Base-by-base conservation (phyloP, 1,140 invertebrate genomes). In the Macrocentrus cingulum region DNA sequence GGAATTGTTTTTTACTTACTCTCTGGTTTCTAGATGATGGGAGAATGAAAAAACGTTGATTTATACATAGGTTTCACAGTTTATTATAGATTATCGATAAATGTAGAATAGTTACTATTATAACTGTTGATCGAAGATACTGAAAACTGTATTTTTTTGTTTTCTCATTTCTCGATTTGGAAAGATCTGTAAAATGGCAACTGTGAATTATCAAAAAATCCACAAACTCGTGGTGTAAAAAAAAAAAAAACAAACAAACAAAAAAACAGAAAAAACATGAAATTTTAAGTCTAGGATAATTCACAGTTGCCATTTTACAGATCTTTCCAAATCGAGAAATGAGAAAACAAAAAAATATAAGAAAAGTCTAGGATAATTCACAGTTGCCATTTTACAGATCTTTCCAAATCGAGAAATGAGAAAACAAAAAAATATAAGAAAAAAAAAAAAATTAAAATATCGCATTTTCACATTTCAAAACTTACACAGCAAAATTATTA, bases 31-130 rank as follows among this genome's bases (percentile, higher is more conserved):
- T 8, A 39, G 15, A 39, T 15, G 36, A 15, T 39, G 11, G 36
- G 36, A 15, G 36, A 39, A 39, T 39, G 2, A 48, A 23, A 48
- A 2, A 22, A 48, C 11, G 8, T 8, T 8, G n/a, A 18, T 16
- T 45, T 20, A 18, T 77, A 76, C 75, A 74, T 69, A 73, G 79
- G 73, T 79, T 80, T 79, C 74, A 79, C 75, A 80, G 76, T 80
- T 80, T 80, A 80, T 80, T 80, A 78, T 76, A 79, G 72, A 69
- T 79, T 78, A 80, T 79, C 79, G 76, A 80, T 79, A 78, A 80
- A 77, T 79, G 74, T 80, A 77, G 76, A 79, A 76, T 80, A 76
- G 69, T 79, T 74, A 75, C 74, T 79, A 79, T 79, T 74, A 79
- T 78, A 80, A 78, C 73, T 79, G 74, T 61, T 77, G 70, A 74